phyloP scores from a whole-genome alignment of 2,888 invertebrate species.

The Cecidostiba fungosa region DNA sequence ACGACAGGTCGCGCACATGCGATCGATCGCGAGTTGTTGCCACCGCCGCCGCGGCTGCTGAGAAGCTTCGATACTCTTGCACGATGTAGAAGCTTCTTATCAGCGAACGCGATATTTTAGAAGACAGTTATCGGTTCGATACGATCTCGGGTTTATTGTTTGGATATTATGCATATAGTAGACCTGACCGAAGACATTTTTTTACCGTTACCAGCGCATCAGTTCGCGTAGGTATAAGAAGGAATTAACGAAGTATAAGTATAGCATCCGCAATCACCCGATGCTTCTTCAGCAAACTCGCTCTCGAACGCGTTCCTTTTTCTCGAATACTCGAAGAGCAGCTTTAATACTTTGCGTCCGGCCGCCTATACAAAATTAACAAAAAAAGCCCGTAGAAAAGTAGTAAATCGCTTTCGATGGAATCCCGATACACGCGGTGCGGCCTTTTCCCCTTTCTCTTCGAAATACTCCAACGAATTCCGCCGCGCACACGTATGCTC shows the following conservation, averaged over 20 bases:
- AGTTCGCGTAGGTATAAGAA: no score
- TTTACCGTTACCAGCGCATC: no score
- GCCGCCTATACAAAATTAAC: constrained; percentile 5
- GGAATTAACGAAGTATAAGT: no score
- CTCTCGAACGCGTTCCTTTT: neutral
- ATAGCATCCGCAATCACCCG: neutral
- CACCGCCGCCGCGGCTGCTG: constrained; percentile 32
- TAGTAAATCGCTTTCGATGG: constrained; percentile 57
- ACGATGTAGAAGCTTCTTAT: constrained; percentile 24
- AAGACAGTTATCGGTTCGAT: constrained; percentile 49
- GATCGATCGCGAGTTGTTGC: no score
- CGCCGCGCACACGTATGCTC: neutral
- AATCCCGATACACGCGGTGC: constrained; percentile 47
- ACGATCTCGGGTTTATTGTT: constrained; percentile 52
- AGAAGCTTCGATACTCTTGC: constrained; percentile 28
- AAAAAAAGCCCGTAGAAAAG: constrained; percentile 31
- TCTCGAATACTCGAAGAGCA: neutral
- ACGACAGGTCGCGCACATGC: constrained; percentile 58
- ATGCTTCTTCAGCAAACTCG: neutral
- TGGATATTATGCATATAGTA: neutral
- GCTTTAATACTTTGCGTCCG: neutral
- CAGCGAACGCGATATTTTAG: constrained; percentile 45
- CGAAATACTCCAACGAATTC: constrained; percentile 45
- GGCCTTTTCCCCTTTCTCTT: constrained; percentile 35
- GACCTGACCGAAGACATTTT: no score